Base-by-base conservation (phyloP, 2,888 invertebrate species). In the Drosophila eohydei region DNA sequence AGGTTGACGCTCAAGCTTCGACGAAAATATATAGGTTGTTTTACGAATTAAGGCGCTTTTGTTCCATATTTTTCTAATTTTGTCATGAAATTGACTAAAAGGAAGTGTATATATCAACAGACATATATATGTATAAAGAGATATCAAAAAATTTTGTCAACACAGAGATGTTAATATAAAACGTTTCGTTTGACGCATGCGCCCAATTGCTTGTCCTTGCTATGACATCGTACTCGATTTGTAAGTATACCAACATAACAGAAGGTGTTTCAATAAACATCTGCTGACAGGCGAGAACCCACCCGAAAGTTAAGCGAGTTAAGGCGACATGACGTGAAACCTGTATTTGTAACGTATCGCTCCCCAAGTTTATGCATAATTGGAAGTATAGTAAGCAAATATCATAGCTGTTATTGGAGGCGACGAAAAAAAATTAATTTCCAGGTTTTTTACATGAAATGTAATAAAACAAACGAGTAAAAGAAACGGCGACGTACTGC, bases 131-230 rank as follows among this genome's bases (percentile, higher is more conserved):
- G 14, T 14, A 40, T n/a, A 40, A n/a, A 12, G 2, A 2, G 40
- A 11, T 6, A 40, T 40, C n/a, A 6, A n/a, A 32, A 32, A 32
- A 6, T 32, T 0, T 32, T 32, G 30, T 32, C 30, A 6, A 7
- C 7, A 32, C 30, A 32, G 41, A 41, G 16, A 28, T 46, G 14
- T 46, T 50, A 16, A 11, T 51, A 48, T 9, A 30, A 52, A 54
- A 57, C 32, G 60, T 44, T 61, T 67, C n/a, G 26, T 52, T 63
- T 46, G 51, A 63, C 76, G 81, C 79, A 76, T 79, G 81, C 81
- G 81, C 71, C 40, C 4, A 36, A n/a, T 7, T 14, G n/a, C 36
- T 48, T 83, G 83, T 79, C 83, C 81, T 81, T 81, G 81, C 34
- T 60, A 79, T 79, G 81, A 83, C 83, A 68, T 59, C 66, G 57